Conservation (phyloP, 2,113 vertebrate species). For the Thymallus thymallus region DNA sequence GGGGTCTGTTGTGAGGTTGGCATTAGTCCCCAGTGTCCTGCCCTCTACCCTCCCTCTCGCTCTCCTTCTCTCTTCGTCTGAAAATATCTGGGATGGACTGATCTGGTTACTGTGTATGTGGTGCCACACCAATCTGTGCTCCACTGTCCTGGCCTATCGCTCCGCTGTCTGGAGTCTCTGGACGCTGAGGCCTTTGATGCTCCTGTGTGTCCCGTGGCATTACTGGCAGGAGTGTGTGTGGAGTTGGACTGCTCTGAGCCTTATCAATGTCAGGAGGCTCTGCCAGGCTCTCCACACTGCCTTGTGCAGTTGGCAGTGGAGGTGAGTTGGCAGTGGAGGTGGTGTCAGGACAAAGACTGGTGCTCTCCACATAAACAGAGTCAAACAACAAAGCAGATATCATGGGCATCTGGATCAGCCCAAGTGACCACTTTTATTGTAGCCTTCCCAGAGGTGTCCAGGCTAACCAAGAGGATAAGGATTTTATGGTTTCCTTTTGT, state of each 20-base stretch:
- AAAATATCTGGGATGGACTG: constrained; percentile 52
- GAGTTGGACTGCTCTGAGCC: constrained; percentile 50
- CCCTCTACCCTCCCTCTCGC: constrained; percentile 26
- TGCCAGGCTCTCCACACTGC: constrained; percentile 58
- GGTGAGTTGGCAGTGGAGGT: constrained; percentile 52
- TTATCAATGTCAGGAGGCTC: constrained; percentile 66
- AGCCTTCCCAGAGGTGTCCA: too few relatives aligned
- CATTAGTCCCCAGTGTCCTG: constrained; percentile 35
- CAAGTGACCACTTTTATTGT: too few relatives aligned
- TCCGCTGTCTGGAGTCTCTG: too few relatives aligned
- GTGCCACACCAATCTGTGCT: neutral
- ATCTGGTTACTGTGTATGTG: constrained; percentile 6
- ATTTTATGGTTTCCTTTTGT: too few relatives aligned
- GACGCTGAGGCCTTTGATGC: neutral
- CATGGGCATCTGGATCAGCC: too few relatives aligned
- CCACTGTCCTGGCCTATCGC: neutral
- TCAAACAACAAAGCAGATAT: too few relatives aligned
- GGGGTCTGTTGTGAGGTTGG: constrained; percentile 38
- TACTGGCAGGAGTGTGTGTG: constrained; percentile 34
- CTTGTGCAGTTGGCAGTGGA: constrained; percentile 58
- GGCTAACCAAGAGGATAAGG: too few relatives aligned
- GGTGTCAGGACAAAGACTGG: constrained; percentile 51
- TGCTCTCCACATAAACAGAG: constrained; percentile 34
- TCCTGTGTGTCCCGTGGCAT: constrained; percentile 16
- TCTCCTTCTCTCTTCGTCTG: constrained; percentile 38